These are phyloP conservation scores for Mergus octosetaceus DNA, from an alignment of 2,797 vertebrate genomes.

Conservation along the genomic window DNA sequence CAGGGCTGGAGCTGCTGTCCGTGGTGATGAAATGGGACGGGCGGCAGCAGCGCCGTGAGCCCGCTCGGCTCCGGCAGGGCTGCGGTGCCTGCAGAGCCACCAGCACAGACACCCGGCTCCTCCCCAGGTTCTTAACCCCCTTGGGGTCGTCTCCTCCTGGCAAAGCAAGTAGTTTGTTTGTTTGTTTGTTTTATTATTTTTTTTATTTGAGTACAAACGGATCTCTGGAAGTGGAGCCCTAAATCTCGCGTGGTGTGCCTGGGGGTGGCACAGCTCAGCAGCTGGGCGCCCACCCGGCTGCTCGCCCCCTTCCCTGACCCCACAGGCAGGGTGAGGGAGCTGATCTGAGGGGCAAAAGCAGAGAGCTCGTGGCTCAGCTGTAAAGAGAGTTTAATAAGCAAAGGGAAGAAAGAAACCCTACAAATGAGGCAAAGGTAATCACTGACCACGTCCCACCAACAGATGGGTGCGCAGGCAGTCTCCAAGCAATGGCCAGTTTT, in stretches of 20 bases:
- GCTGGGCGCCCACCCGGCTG: not conserved
- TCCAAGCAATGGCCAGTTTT: not conserved
- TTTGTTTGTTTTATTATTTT: not conserved
- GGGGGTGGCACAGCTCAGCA: not conserved
- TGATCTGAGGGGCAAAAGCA: not conserved
- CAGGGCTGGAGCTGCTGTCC: slow-evolving; percentile 65
- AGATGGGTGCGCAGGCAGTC: not conserved
- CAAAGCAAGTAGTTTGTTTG: not conserved
- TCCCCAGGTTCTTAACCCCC: rapidly evolving
- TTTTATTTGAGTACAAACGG: too few species aligned
- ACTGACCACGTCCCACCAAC: not conserved
- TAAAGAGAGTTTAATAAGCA: not conserved
- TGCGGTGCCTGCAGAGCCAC: too few species aligned
- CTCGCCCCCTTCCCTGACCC: not conserved
- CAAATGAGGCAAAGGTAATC: not conserved
- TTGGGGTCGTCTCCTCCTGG: too few species aligned
- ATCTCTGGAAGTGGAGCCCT: not conserved
- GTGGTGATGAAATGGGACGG: slow-evolving; percentile 70
- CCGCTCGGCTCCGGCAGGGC: too few species aligned
- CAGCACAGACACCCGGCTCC: too few species aligned
- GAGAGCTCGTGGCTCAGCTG: not conserved
- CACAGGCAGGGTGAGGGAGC: not conserved
- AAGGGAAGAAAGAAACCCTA: not conserved
- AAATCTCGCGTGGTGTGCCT: too few species aligned
- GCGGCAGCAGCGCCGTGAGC: not conserved